phyloP scores from a whole-genome alignment of 1,140 invertebrate genomes.

The Paracyclopina nana region DNA sequence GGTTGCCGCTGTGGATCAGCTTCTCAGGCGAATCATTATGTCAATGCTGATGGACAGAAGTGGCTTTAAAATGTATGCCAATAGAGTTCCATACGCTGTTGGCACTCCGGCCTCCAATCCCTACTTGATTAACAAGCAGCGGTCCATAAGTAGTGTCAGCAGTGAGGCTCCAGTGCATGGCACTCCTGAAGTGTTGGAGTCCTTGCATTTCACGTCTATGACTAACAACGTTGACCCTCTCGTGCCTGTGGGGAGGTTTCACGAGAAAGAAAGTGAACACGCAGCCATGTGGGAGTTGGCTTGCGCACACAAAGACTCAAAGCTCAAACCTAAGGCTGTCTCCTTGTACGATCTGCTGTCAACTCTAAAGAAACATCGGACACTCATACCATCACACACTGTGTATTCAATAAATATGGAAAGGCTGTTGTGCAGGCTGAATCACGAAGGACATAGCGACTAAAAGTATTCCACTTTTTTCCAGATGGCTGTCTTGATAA shows the following conservation, averaged over 20 bases:
- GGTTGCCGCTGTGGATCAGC: slow-evolving; percentile 33
- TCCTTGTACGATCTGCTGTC: neutral
- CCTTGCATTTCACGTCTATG: too few species aligned
- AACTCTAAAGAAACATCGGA: neutral
- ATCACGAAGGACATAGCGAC: neutral
- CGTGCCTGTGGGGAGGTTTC: neutral
- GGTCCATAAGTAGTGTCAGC: neutral
- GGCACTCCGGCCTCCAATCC: slow-evolving; percentile 46
- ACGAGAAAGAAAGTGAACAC: neutral
- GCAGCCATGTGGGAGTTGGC: neutral
- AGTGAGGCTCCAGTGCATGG: neutral
- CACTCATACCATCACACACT: neutral
- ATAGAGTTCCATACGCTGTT: slow-evolving; percentile 45
- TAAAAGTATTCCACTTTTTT: too few species aligned
- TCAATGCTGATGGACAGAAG: slow-evolving; percentile 45
- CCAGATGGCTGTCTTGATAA: too few species aligned
- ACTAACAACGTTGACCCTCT: neutral
- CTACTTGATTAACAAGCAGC: slow-evolving; percentile 39
- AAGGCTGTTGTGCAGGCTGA: neutral
- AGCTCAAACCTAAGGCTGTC: neutral
- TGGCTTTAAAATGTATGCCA: slow-evolving; percentile 44
- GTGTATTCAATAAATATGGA: neutral
- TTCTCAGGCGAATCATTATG: slow-evolving; percentile 49
- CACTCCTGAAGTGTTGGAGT: neutral
- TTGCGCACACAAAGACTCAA: neutral